Conservation (phyloP, 2,113 vertebrate species). For the Forbesichthys agassizii region DNA sequence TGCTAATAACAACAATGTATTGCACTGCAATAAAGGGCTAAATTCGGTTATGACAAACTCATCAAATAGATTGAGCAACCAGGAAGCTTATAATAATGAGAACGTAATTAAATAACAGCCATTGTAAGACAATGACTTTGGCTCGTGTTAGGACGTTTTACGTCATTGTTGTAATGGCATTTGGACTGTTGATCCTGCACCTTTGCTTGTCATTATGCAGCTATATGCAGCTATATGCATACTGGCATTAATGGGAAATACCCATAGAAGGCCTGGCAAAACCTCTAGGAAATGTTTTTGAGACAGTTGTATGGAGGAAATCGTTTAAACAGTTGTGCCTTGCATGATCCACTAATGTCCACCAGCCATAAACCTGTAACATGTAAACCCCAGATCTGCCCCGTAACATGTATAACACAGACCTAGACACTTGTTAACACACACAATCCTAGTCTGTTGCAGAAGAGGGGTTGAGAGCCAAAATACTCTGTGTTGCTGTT, state of each 20-base stretch:
- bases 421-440: conserved; percentile 16
- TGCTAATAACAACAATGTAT: too few species aligned
- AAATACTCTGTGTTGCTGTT: conserved; percentile 35
- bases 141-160: too few species aligned
- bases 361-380: too few species aligned
- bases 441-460: conserved; percentile 34
- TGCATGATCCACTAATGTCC: too few species aligned
- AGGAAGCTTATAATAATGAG: background rate
- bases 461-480: conserved; percentile 64
- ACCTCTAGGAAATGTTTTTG: background rate
- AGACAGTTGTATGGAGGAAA: background rate
- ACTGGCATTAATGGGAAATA: conserved; percentile 15
- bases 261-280: background rate
- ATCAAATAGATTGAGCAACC: too few species aligned
- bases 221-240: conserved; percentile 48
- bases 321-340: too few species aligned
- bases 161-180: too few species aligned
- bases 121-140: too few species aligned
- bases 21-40: background rate
- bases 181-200: conserved; percentile 56
- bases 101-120: too few species aligned
- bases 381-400: too few species aligned
- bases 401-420: conserved; percentile 13
- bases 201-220: conserved; percentile 26
- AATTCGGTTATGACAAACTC: background rate